These are phyloP conservation scores for Aratinga solstitialis DNA, from an alignment of 2,797 vertebrate genomes.

Conservation along the genomic window DNA sequence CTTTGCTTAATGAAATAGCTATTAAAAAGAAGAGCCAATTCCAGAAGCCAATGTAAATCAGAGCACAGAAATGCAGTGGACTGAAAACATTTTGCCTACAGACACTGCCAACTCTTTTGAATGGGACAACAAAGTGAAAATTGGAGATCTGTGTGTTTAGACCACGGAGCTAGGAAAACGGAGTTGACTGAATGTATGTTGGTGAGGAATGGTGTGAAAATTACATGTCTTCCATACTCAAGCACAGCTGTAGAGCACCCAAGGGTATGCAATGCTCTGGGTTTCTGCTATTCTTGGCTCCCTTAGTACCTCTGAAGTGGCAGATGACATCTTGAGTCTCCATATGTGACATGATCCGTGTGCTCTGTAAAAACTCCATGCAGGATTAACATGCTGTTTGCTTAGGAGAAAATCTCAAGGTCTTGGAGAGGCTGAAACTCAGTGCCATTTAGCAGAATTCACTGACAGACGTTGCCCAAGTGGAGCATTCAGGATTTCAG, in stretches of 20 bases:
- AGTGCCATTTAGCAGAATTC: neutral
- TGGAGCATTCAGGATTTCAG: neutral
- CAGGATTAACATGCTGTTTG: neutral
- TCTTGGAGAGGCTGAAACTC: neutral
- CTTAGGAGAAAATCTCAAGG: neutral
- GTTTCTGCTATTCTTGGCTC: slow-evolving; percentile 66
- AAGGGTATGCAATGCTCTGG: slow-evolving; percentile 8
- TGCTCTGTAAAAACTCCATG: neutral
- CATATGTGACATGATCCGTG: neutral
- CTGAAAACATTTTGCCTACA: neutral
- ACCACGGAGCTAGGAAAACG: slow-evolving; percentile 38
- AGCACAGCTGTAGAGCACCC: slow-evolving; percentile 49
- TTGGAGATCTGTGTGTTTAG: slow-evolving; percentile 20
- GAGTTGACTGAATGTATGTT: slow-evolving; percentile 14
- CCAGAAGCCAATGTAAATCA: neutral
- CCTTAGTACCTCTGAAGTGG: slow-evolving; percentile 44
- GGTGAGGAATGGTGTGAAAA: slow-evolving; percentile 66
- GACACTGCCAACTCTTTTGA: neutral
- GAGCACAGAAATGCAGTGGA: neutral
- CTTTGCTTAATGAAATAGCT: neutral
- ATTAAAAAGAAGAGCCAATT: neutral
- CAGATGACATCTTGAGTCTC: slow-evolving; percentile 58
- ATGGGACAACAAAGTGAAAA: slow-evolving; percentile 22
- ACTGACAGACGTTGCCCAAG: neutral
- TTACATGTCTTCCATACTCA: slow-evolving; percentile 42